Base-by-base conservation (phyloP, 2,113 vertebrate genomes). In the Turdus rufiventris region DNA sequence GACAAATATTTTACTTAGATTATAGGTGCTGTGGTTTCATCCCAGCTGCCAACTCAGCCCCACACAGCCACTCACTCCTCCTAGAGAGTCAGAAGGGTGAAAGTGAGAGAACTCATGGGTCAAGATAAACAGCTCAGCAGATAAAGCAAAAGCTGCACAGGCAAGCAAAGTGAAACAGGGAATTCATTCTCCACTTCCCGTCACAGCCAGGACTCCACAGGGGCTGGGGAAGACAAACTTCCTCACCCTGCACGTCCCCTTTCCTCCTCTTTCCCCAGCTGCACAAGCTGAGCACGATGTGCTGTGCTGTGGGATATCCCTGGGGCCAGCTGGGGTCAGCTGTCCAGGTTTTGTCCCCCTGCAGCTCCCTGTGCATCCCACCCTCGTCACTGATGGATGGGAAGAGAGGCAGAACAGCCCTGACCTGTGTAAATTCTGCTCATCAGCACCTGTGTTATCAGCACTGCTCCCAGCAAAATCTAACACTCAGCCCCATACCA, bases 1-100 rank as follows among this genome's bases (percentile, higher is more conserved):
- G 54, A 78, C 40, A 71, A 90, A 89, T 38, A 15, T 48, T 85
- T 85, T 24, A 74, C 70, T 94, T 87, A 77, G 78, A 74, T 43
- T 83, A 65, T 10, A 20, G 15, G 26, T 56, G 31, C 3, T 61
- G 54, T 67, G 34, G 48, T 50, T 74, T 56, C 43, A 68, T 51
- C 40, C 5, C 34, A 67, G 21, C 8, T 42, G 68, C 10, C 25
- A 48, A 14, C 60, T 74, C 29, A 74, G 21, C 60, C 31, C 54
- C 75, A 47, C 1, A 0, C 24, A 60, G n/a, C 14, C n/a, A 21
- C n/a, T 40, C n/a, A 40, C 25, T 66, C 20, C 38, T 38, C 21
- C 12, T 15, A 18, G 68, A 31, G 70, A 9, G 15, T 8, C 42
- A 33, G 61, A 18, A 61, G 16, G 56, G 42, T 36, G 33, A 60